Percentiles rank a stretch among this genome's conserved stretches.
These are phyloP conservation scores for Tanypteryx hageni DNA, from an alignment of 2,888 invertebrate species.

Conservation along the genomic window DNA sequence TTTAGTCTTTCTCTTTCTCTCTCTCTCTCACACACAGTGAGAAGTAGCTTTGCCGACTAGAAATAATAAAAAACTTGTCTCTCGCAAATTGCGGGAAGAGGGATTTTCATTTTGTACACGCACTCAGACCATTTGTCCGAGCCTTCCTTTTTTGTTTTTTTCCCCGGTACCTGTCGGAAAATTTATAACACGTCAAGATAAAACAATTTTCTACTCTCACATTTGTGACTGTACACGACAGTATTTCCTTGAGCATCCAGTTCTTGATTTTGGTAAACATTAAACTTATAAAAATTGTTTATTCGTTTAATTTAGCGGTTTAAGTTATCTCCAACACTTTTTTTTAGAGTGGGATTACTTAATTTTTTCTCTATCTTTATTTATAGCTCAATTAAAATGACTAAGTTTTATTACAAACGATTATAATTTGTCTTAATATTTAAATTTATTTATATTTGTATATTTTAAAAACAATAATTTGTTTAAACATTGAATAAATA, in stretches of 20 bases:
- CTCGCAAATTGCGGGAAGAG: background rate
- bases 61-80: background rate
- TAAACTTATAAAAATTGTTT: no score
- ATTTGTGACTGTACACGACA: background rate
- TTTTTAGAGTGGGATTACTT: no score
- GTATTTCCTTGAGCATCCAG: background rate
- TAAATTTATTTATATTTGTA: no score
- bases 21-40: background rate
- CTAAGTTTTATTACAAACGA: no score
- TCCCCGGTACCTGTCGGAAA: background rate
- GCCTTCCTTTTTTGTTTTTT: background rate
- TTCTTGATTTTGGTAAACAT: background rate
- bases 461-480: no score
- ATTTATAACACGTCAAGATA: background rate
- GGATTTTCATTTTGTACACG: constrained; percentile 17
- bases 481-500: no score
- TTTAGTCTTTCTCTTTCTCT: background rate
- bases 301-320: no score
- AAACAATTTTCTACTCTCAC: background rate
- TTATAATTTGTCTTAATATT: no score
- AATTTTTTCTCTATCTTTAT: no score
- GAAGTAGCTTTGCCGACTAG: background rate
- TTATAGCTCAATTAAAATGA: no score
- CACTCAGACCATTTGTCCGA: background rate
- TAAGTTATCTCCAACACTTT: no score